Conservation (phyloP, 1,140 invertebrate genomes). For the Apis laboriosa region DNA sequence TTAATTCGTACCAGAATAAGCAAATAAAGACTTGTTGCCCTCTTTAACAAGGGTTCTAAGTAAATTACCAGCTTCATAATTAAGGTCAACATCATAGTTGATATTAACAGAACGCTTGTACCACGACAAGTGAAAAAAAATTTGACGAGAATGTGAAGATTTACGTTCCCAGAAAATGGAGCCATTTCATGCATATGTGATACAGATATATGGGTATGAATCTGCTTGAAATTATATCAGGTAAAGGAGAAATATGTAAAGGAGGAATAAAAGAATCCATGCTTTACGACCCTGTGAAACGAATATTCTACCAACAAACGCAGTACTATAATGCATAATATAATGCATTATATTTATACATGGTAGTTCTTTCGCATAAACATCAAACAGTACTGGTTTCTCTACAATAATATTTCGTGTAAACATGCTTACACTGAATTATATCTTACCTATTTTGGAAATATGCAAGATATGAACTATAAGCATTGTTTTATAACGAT, state of each 20-base stretch:
- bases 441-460: neutral
- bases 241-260: neutral
- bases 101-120: neutral
- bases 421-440: neutral
- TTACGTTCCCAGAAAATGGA: neutral
- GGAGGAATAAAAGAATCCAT: neutral
- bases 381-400: neutral
- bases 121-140: neutral
- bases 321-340: no score
- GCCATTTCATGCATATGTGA: neutral
- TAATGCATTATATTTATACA: neutral
- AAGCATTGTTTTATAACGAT: no score
- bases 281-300: neutral
- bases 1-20: neutral
- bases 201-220: neutral
- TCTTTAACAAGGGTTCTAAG: neutral
- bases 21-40: neutral
- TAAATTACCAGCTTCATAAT: neutral
- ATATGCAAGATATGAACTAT: no score
- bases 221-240: neutral
- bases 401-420: neutral
- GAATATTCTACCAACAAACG: constrained; percentile 4
- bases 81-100: neutral
- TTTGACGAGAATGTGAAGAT: neutral
- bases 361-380: neutral